Conservation (phyloP, 2,888 invertebrate genomes). For the Steromphala cineraria region DNA sequence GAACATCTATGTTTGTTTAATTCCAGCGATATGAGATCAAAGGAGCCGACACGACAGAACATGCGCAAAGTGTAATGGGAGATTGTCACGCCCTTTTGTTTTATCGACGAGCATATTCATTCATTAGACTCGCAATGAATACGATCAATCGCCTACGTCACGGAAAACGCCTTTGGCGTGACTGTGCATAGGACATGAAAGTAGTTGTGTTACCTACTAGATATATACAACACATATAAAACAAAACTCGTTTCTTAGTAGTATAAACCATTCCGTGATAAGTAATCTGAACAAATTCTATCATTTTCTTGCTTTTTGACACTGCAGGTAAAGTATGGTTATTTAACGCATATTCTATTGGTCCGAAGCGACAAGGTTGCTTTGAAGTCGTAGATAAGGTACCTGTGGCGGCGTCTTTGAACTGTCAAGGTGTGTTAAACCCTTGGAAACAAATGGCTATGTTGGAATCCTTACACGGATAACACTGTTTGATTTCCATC, state of each 20-base stretch:
- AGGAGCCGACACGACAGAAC: too few species aligned
- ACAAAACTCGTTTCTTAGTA: background rate
- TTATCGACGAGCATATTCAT: too few species aligned
- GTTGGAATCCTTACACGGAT: background rate
- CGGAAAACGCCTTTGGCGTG: too few species aligned
- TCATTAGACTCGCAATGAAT: too few species aligned
- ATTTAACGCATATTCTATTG: conserved; percentile 1
- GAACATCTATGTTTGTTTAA: too few species aligned
- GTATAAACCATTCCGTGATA: background rate
- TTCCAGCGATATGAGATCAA: too few species aligned
- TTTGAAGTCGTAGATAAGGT: background rate
- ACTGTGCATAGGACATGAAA: too few species aligned
- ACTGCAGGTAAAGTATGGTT: background rate
- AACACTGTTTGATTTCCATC: conserved; percentile 8
- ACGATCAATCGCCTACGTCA: too few species aligned
- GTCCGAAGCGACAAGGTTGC: background rate
- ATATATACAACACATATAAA: too few species aligned
- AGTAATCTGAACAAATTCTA: background rate
- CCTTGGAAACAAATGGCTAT: background rate
- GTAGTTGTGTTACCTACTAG: too few species aligned
- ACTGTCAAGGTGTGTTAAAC: background rate
- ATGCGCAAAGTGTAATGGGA: too few species aligned
- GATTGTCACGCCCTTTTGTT: too few species aligned
- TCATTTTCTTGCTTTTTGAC: conserved; percentile 10
- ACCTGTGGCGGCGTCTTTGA: background rate